Evolutionary conservation across 1,140 invertebrate genomes (phyloP), one percentile per base, ranked within the genome.

Genomic region (Globodera rostochiensis): DNA sequence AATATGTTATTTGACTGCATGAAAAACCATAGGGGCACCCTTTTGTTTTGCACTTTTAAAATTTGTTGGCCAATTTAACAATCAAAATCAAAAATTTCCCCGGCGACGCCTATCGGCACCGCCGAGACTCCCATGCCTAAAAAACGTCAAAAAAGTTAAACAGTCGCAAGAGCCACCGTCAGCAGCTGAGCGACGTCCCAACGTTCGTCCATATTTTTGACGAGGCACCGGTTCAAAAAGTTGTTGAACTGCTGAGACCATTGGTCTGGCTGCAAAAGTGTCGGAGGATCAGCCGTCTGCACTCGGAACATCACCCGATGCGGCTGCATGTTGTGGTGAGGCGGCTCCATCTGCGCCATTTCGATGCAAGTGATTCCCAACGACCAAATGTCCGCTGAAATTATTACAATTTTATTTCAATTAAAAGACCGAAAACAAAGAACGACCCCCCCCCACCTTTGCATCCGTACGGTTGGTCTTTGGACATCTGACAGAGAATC

Each of bases 261-360:
- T 82, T 93, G 93, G 6, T 93, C 93, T 0, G 96, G 95, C 86
- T 95, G 93, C 85, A 96, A 95, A 36, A 99, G 91, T 87, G 94
- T 94, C 4, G 97, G 97, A 8, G 97, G 97, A 84, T 98, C 96
- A 50, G 95, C 95, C 91, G 98, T 98, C 92, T 98, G 85, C 87
- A 99, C 98, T 91, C 98, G 98, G 70, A 99, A 93, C 71, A 98
- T 92, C 6, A 99, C 97, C 79, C 97, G 91, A 96, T 98, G 98
- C 4, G 97, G 96, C 66, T 95, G 97, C 94, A 99, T 74, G 91
- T 99, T 96, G 91, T 98, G 96, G 91, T 99, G 97, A 7, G 97
- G 97, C 4, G 97, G 97, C 91, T 98, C 96, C 93, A 97, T 98
- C 92, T 99, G 96, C n/a, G 97, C 97, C 92, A 99, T 95, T 92